These are phyloP conservation scores for Pteropus alecto DNA, from an alignment of 2,113 vertebrate species.

Conservation along the genomic window DNA sequence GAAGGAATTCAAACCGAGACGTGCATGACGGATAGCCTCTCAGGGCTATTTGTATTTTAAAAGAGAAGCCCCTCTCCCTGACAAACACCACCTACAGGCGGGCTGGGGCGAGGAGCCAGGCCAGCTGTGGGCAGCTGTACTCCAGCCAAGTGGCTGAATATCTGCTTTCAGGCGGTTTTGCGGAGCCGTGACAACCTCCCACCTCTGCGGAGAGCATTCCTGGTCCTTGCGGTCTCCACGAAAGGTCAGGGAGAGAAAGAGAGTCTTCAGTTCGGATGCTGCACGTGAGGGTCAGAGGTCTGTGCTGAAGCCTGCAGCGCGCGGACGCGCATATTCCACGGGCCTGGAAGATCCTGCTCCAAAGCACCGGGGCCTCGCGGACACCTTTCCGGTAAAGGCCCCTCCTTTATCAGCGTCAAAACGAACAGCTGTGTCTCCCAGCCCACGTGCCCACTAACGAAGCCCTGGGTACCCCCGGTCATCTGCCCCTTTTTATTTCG, in stretches of 20 bases:
- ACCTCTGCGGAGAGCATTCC: not conserved
- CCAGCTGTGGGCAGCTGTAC: slow-evolving; percentile 60
- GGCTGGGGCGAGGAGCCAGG: slow-evolving; percentile 56
- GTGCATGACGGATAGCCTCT: not conserved
- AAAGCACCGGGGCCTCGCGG: not conserved
- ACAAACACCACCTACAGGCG: not conserved
- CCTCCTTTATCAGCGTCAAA: not conserved
- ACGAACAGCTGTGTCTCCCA: not conserved
- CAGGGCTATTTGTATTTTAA: not conserved
- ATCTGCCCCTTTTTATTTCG: not conserved
- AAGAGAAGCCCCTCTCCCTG: slow-evolving; percentile 24
- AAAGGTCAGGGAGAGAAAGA: not conserved
- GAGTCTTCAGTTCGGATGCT: not conserved
- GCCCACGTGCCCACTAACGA: not conserved
- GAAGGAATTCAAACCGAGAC: slow-evolving; percentile 13
- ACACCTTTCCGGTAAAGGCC: not conserved
- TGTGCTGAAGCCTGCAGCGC: not conserved
- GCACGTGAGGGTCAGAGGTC: not conserved
- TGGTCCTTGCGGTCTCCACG: not conserved
- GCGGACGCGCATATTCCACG: not conserved
- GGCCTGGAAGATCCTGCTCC: not conserved
- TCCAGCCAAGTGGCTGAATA: slow-evolving; percentile 52
- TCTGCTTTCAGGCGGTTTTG: not conserved
- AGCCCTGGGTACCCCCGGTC: not conserved
- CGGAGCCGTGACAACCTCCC: not conserved